A percentile compares a stretch with the other conserved stretches of the same genome.
These are phyloP conservation scores for Onychomys leucogaster DNA, from an alignment of 2,797 vertebrate species.

Conservation along the genomic window DNA sequence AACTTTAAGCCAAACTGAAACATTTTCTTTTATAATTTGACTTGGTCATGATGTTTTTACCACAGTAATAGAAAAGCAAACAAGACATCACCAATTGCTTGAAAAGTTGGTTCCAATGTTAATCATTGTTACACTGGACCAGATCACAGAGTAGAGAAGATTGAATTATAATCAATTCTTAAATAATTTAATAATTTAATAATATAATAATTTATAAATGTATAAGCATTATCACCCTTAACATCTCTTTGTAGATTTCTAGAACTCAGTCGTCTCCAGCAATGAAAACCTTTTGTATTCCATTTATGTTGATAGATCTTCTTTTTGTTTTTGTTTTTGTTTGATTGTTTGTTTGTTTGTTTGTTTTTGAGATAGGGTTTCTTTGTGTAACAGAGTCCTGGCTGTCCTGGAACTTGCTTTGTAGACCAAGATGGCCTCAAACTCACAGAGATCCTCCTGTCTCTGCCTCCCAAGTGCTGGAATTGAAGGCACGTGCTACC, in stretches of 20 bases:
- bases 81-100: neutral
- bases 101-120: neutral
- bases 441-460: too few species aligned
- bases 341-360: too few species aligned
- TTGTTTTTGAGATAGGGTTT: too few species aligned
- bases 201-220: too few species aligned
- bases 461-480: too few species aligned
- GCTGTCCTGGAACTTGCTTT: too few species aligned
- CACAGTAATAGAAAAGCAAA: neutral
- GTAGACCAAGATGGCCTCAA: too few species aligned
- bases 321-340: too few species aligned
- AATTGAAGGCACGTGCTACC: too few species aligned
- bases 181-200: neutral
- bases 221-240: neutral
- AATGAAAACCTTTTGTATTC: neutral
- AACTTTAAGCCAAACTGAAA: neutral
- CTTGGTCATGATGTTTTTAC: neutral
- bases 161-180: neutral
- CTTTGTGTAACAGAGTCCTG: too few species aligned
- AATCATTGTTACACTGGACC: neutral
- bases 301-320: constrained; percentile 20
- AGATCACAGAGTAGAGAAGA: neutral
- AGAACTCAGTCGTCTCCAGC: neutral
- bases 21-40: neutral
- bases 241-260: neutral